Percentiles rank a stretch among this genome's conserved stretches.
Conservation (phyloP, 2,113 vertebrate genomes). For the Ailuropoda melanoleuca region DNA sequence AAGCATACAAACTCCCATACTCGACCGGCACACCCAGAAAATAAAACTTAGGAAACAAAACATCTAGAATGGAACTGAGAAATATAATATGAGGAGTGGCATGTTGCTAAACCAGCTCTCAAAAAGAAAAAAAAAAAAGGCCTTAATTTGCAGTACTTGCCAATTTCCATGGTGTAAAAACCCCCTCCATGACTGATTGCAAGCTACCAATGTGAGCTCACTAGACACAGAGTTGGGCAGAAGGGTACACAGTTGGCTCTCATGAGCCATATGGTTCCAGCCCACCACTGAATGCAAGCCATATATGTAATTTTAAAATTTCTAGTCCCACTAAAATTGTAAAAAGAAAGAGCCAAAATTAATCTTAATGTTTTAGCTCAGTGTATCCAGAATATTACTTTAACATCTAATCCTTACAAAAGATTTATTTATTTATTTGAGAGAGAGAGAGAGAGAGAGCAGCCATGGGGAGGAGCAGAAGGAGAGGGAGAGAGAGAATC, state of each 20-base stretch:
- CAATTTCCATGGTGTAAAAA: background rate
- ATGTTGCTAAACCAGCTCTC: background rate
- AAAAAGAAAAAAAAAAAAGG: background rate
- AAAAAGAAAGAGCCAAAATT: background rate
- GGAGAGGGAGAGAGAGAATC: background rate
- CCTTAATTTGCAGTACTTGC: background rate
- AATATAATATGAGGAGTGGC: background rate
- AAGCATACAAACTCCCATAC: background rate
- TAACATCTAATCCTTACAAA: background rate
- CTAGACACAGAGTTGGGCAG: background rate
- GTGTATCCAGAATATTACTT: background rate
- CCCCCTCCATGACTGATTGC: background rate
- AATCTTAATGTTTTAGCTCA: constrained; percentile 5
- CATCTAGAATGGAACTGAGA: background rate
- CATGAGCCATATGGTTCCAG: background rate
- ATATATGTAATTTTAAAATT: background rate
- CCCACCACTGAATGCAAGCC: background rate
- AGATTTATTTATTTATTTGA: background rate
- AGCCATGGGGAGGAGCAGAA: background rate
- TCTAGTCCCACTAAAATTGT: background rate
- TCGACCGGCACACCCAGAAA: background rate
- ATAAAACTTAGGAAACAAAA: background rate
- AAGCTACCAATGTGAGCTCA: background rate
- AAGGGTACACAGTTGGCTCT: background rate
- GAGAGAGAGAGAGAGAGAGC: background rate